Conservation (phyloP, 2,888 invertebrate species). For the Lasius platythorax region DNA sequence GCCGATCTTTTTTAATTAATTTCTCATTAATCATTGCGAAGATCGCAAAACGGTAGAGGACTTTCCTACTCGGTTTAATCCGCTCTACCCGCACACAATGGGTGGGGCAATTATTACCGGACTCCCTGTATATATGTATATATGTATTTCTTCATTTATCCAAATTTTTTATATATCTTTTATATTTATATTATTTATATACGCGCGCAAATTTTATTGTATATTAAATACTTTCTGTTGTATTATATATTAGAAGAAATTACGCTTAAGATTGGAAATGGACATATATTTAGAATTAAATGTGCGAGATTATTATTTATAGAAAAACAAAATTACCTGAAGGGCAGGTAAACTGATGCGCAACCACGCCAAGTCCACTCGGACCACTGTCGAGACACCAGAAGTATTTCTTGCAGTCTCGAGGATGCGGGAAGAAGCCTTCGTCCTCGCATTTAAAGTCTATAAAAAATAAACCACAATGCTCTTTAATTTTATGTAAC, state of each 20-base stretch:
- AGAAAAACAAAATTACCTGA: slow-evolving; percentile 88
- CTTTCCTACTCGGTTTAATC: too few species aligned
- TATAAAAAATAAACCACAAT: slow-evolving; percentile 76
- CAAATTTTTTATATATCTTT: background rate
- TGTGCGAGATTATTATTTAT: background rate
- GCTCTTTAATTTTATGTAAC: background rate
- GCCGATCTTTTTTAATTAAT: too few species aligned
- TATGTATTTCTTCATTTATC: background rate
- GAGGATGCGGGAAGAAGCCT: slow-evolving; percentile 96
- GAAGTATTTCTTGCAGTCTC: slow-evolving; percentile 97
- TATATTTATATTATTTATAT: too few species aligned
- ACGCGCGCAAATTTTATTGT: too few species aligned
- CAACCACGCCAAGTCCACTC: slow-evolving; percentile 95
- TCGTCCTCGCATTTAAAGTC: slow-evolving; percentile 97
- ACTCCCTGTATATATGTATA: background rate
- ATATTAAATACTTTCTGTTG: background rate
- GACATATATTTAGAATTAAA: background rate
- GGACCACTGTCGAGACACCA: slow-evolving; percentile 97
- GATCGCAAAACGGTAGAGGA: too few species aligned
- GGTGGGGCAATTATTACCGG: too few species aligned
- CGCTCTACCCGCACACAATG: too few species aligned
- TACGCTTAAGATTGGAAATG: background rate
- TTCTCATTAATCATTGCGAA: too few species aligned
- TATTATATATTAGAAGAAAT: too few species aligned
- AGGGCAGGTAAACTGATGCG: slow-evolving; percentile 97